Evolutionary conservation across 2,797 vertebrate species (phyloP).

Genomic region (Acomys russatus): DNA sequence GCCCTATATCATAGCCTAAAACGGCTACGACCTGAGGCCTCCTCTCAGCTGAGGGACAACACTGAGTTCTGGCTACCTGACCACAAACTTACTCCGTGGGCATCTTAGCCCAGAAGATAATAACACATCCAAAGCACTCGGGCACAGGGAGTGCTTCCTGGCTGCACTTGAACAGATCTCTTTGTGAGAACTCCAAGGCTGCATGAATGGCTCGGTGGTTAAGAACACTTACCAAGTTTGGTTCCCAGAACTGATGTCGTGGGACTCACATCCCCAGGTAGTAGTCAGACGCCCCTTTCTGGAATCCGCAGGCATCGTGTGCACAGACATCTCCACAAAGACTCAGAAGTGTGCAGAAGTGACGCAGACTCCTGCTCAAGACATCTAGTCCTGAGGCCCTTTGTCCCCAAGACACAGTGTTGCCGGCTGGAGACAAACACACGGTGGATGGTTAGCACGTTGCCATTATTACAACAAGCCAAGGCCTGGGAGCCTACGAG

Average conservation of each 20-base stretch:
- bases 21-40: background rate
- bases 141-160: background rate
- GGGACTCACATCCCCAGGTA: background rate
- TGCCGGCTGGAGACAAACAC: too few species aligned
- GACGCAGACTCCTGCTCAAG: too few species aligned
- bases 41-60: background rate
- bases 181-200: background rate
- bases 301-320: background rate
- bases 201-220: background rate
- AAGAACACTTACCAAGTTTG: background rate
- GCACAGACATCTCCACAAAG: too few species aligned
- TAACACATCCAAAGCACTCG: too few species aligned
- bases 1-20: too few species aligned
- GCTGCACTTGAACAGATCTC: background rate
- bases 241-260: background rate
- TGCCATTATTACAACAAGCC: too few species aligned
- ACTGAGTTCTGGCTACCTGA: background rate
- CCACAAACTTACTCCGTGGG: background rate
- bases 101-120: background rate
- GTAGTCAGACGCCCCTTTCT: background rate
- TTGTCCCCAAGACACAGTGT: too few species aligned
- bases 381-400: too few species aligned
- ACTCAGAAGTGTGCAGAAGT: too few species aligned
- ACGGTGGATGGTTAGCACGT: too few species aligned
- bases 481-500: too few species aligned